phyloP scores from a whole-genome alignment of 2,888 invertebrate species.

The Lepidonotus clava region DNA sequence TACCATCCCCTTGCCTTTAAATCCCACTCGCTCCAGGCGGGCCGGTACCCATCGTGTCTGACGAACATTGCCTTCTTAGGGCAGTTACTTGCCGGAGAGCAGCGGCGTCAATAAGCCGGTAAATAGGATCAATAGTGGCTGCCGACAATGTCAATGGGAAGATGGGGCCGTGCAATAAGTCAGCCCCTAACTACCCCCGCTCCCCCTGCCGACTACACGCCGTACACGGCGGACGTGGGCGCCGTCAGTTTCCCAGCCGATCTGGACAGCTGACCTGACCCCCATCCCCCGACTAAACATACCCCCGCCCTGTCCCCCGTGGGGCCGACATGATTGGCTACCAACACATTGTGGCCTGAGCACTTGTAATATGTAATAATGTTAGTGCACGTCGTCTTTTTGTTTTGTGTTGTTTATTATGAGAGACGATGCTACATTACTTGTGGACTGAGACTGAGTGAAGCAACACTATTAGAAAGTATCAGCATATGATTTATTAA shows the following conservation, averaged over 20 bases:
- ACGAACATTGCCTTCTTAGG: background rate
- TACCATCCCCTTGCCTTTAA: too few relatives aligned
- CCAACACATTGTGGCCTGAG: background rate
- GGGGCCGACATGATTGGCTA: background rate
- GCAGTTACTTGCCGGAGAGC: background rate
- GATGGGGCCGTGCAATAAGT: background rate
- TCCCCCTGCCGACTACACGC: background rate
- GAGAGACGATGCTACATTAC: background rate
- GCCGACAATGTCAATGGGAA: background rate
- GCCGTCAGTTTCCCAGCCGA: background rate
- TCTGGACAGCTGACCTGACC: background rate
- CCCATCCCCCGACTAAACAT: background rate
- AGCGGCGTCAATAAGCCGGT: conserved; percentile 1
- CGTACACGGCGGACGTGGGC: background rate
- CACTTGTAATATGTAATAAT: background rate
- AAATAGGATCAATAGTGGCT: conserved; percentile 17
- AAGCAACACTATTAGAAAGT: background rate
- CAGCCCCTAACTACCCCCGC: background rate
- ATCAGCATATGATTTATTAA: too few relatives aligned
- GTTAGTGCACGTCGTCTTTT: background rate
- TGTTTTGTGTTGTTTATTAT: background rate
- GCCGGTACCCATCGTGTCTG: background rate
- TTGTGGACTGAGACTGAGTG: background rate
- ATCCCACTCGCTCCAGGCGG: background rate
- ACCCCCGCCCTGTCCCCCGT: background rate